Conservation (phyloP, 2,888 invertebrate genomes). For the Tortrix viridana region DNA sequence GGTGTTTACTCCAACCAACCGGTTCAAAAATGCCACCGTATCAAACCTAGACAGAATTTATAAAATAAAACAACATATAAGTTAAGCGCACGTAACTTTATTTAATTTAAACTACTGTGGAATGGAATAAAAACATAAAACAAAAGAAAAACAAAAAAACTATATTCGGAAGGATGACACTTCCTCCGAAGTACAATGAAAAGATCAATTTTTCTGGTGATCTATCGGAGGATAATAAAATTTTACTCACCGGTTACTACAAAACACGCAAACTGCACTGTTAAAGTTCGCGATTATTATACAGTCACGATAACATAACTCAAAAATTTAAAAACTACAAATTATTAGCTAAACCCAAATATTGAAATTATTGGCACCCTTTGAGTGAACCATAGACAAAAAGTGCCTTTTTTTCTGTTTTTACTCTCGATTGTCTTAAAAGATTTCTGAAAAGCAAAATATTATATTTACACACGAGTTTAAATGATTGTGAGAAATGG, state of each 20-base stretch:
- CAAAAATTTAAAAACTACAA: conserved; percentile 48
- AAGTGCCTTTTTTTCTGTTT: conserved; percentile 35
- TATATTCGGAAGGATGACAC: conserved; percentile 29
- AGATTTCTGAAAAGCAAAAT: background rate
- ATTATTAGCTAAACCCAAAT: conserved; percentile 44
- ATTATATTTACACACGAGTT: no score
- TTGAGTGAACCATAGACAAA: conserved; percentile 52
- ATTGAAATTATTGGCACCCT: conserved; percentile 64
- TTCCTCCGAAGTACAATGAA: conserved; percentile 21
- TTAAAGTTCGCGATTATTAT: conserved; percentile 2
- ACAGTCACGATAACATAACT: conserved; percentile 37
- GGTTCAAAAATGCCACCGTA: conserved; percentile 48
- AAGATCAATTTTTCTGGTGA: conserved; percentile 30
- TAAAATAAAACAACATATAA: conserved; percentile 15
- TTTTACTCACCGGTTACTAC: conserved; percentile 18
- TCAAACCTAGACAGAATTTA: conserved; percentile 19
- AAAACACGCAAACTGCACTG: conserved; percentile 7
- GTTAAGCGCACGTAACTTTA: background rate
- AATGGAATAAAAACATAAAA: conserved; percentile 34
- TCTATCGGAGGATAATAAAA: background rate
- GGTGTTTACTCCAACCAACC: conserved; percentile 52
- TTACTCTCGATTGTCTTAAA: conserved; percentile 6
- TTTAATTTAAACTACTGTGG: conserved; percentile 4
- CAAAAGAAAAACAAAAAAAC: conserved; percentile 15
- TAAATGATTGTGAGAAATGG: no score